Evolutionary conservation across 2,113 vertebrate genomes (phyloP), one percentile per base, ranked within the genome.

Genomic region (Phalacrocorax aristotelis): DNA sequence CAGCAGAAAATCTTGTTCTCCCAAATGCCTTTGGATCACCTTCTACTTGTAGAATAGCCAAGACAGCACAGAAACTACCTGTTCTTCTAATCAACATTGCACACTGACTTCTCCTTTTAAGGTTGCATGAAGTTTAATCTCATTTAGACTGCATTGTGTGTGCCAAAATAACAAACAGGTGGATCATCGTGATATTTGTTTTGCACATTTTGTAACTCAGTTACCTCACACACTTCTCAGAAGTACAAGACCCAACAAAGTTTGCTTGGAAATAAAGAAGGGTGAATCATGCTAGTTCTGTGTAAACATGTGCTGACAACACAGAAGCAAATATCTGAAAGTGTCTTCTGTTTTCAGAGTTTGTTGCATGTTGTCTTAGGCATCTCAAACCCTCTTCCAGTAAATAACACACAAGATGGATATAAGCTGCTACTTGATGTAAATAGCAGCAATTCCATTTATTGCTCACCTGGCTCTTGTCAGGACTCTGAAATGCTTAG

Each of bases 211-310:
- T 93, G 61, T 64, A 93, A 94, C 34, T 34, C 44, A 44, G 54
- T 92, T 94, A 84, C 89, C 38, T 95, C 85, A 93, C 10, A 55
- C 4, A 9, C 11, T 88, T 93, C 91, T 86, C 57, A 87, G 65
- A 94, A 95, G 22, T 69, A 87, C 84, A 96, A 96, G 89, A 96
- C 80, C 42, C 66, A 85, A 94, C 89, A 91, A 94, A 94, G 89
- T 62, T 62, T 74, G 27, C 88, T 81, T 83, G 79, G 75, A 44
- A 7, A 66, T 77, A 83, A 72, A 84, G 44, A 55, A 44, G 46
- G 29, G 52, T 95, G 93, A 96, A 79, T 97, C 95, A 96, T 34
- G 15, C 42, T 64, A 60, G 30, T 12, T 75, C 83, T 86, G 77
- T 65, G 83, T 27, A 93, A 93, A 93, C 72, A 44, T 51, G 69